These are phyloP conservation scores for Philereme transversata DNA, from an alignment of 2,888 invertebrate species.

Conservation along the genomic window DNA sequence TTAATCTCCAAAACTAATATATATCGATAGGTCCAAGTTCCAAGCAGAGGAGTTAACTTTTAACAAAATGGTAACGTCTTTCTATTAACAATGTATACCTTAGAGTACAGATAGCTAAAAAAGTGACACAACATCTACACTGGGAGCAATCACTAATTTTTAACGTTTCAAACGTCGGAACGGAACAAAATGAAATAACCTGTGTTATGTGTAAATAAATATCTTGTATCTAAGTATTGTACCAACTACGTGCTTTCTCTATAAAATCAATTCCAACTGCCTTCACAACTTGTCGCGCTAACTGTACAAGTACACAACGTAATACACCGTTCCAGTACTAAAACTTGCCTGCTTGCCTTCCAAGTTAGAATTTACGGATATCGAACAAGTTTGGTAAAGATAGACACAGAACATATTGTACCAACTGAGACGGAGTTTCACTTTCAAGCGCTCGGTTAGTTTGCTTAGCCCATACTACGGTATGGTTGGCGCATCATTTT, in stretches of 20 bases:
- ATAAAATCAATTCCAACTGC: neutral
- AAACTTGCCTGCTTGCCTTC: conserved; percentile 39
- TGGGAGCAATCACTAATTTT: no score
- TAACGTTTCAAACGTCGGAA: no score
- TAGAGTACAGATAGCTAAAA: neutral
- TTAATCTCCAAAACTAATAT: no score
- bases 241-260: neutral
- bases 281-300: conserved; percentile 5
- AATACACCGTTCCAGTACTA: conserved; percentile 17
- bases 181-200: no score
- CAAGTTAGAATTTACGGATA: conserved; percentile 55
- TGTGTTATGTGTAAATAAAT: no score
- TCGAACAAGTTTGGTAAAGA: conserved; percentile 35
- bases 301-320: conserved; percentile 5
- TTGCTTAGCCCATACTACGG: neutral
- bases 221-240: no score
- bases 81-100: no score
- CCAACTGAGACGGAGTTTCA: neutral
- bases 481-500: neutral
- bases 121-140: neutral
- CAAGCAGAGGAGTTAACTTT: neutral
- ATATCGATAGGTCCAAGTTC: no score
- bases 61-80: no score
- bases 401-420: conserved; percentile 12
- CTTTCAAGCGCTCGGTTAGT: neutral